phyloP scores from a whole-genome alignment of 2,888 invertebrate species.

The Callosobruchus maculatus region DNA sequence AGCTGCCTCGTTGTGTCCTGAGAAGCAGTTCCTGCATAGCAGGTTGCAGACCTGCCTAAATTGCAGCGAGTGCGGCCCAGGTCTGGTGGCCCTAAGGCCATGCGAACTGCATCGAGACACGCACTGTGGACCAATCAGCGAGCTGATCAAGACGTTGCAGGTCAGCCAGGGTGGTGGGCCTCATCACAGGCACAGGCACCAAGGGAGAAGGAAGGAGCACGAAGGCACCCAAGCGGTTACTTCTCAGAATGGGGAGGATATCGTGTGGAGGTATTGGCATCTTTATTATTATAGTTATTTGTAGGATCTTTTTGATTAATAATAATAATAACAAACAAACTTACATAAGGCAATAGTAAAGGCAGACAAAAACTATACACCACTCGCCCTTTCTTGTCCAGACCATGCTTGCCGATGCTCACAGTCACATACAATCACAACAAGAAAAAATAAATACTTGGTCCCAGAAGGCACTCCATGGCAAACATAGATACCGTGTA shows the following conservation, averaged over 20 bases:
- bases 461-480: too few relatives aligned
- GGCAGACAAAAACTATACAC: too few relatives aligned
- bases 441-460: too few relatives aligned
- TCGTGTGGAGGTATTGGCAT: not conserved
- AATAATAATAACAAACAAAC: too few relatives aligned
- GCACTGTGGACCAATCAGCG: slow-evolving; percentile 59
- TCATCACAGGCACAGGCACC: slow-evolving; percentile 27
- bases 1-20: slow-evolving; percentile 40
- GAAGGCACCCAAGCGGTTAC: not conserved
- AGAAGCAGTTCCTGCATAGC: slow-evolving; percentile 67
- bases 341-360: too few relatives aligned
- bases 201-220: slow-evolving; percentile 6
- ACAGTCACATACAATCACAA: too few relatives aligned
- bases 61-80: slow-evolving; percentile 66
- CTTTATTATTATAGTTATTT: too few relatives aligned
- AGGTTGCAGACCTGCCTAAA: slow-evolving; percentile 62
- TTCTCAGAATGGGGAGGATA: not conserved
- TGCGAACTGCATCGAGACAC: slow-evolving; percentile 75
- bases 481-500: too few relatives aligned
- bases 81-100: slow-evolving; percentile 63
- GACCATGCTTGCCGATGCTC: too few relatives aligned
- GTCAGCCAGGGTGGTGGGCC: slow-evolving; percentile 8
- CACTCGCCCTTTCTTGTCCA: too few relatives aligned
- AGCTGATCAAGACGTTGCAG: slow-evolving; percentile 20
- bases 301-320: too few relatives aligned